Evolutionary conservation across 2,888 invertebrate genomes (phyloP), one percentile per base, ranked within the genome.

Genomic region (Tenthredo distinguenda): DNA sequence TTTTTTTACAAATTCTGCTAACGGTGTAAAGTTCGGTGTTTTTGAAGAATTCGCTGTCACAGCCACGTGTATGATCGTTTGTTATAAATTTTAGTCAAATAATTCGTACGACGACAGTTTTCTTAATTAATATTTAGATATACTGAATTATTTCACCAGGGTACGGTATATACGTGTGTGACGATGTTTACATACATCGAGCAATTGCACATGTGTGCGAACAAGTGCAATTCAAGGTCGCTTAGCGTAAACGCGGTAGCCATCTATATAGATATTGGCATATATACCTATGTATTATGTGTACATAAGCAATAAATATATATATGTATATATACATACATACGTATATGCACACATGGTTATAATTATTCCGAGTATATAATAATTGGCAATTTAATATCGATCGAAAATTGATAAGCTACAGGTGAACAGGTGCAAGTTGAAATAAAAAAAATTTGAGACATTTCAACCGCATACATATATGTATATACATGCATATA

Each of bases 201-300:
- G 9, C 9, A n/a, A 31, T 71, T 18, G 15, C 37, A 15, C 37
- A 71, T 31, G 71, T 71, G 37, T 71, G 18, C 37, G 71, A 71
- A 71, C 71, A 71, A 71, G 71, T 71, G 71, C 40, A 37, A 71
- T 37, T 71, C 71, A 71, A 40, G 71, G 71, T 71, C 71, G 12
- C 26, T 10, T 26, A 5, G 15, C 5, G 37, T 31, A 71, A 34
- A 71, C n/a, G 71, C 37, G 34, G 34, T 34, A 71, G 50, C n/a
- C 7, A 55, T 55, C 1, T 62, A 26, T 12, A 62, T 26, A 21
- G 10, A 58, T 40, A 47, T 47, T 47, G 15, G 12, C 12, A 47
- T 47, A 40, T 12, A 6, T 55, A 7, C 6, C 0, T 55, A 55
- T 7, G 0, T n/a, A 55, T 18, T 18, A 0, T 58, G 21, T 58